Evolutionary conservation across 2,888 invertebrate species (phyloP), one percentile per base, ranked within the genome.

Genomic region (Agrochola lychnidis): DNA sequence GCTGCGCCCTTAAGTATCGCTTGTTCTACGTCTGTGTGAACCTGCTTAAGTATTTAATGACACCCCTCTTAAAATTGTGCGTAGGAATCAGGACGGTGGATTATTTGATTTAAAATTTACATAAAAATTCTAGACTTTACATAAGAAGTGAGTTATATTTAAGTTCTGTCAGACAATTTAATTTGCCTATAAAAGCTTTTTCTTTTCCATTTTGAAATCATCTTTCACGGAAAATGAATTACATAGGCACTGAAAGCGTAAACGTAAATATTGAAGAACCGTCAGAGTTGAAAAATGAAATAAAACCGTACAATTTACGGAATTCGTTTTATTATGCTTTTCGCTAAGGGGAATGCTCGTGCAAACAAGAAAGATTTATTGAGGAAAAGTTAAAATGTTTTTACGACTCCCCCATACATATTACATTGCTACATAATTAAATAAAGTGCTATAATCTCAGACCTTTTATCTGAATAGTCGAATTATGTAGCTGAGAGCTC

Each of bases 351-450:
- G 70, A 77, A 74, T 70, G 42, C 68, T 77, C 67, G 73, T 59
- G 19, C 70, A 84, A 79, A 86, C 77, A 81, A 68, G 30, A 45
- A 79, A 84, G 76, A 86, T 79, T 88, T 88, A 86, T 88, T 84
- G 73, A 81, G 88, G 88, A 84, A 83, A 83, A 81, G 64, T 74
- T 66, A 61, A 70, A 77, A 84, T 81, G 70, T 73, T 86, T 86
- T 79, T 84, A 77, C 68, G 70, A 76, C 76, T 79, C 56, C 68
- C 82, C 77, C 63, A 67, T 82, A 63, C 72, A 71, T 75, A 83
- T 82, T 69, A 80, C 70, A 79, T 68, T 72, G 57, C 68, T 73
- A 76, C 66, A 62, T 81, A 85, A 87, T 86, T 87, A 79, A 77
- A 85, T 85, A 82, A 86, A 87, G 85, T 80, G 76, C 63, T 73